Conservation (phyloP, 2,888 invertebrate genomes). For the Nineta flava region DNA sequence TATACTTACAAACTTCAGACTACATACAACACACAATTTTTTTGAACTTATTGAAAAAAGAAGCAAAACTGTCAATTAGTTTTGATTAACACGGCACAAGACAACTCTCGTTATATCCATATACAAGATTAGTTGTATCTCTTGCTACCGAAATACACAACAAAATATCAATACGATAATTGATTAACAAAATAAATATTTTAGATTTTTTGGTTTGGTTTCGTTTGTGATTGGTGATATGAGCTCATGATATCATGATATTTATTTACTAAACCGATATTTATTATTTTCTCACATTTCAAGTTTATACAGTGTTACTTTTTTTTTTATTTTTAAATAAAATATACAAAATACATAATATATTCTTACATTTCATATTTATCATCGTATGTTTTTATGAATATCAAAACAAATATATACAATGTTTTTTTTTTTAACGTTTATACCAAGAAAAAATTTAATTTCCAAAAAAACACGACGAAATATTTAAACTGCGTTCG, state of each 20-base stretch:
- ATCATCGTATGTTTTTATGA: too few relatives aligned
- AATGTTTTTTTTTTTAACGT: too few relatives aligned
- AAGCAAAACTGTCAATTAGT: slow-evolving; percentile 8
- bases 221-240: too few relatives aligned
- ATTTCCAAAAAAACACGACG: too few relatives aligned
- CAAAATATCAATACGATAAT: not conserved
- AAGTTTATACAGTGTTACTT: not conserved
- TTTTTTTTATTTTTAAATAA: not conserved
- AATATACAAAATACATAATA: not conserved
- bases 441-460: too few relatives aligned
- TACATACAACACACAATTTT: too few relatives aligned
- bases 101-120: not conserved
- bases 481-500: too few relatives aligned
- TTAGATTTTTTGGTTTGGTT: not conserved
- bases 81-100: slow-evolving; percentile 5
- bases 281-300: not conserved
- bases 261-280: not conserved
- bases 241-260: not conserved
- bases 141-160: not conserved
- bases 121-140: not conserved
- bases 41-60: not conserved
- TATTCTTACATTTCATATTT: too few relatives aligned
- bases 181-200: not conserved
- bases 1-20: too few relatives aligned
- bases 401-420: too few relatives aligned